Base-by-base conservation (phyloP, 2,797 vertebrate genomes). In the Catostomus latipinnis region DNA sequence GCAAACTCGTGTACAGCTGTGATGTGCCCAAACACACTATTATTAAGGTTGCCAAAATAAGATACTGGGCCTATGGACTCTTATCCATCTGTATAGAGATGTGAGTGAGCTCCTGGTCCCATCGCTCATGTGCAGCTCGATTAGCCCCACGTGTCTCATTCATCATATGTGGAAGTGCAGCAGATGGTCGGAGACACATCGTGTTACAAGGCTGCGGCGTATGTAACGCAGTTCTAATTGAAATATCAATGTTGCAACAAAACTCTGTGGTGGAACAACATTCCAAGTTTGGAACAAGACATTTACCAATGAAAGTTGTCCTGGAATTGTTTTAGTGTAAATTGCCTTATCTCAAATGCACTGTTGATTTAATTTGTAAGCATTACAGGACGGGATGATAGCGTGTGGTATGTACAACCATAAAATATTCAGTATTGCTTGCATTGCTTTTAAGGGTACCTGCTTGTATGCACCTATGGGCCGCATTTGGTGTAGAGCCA, bases 81-180 rank as follows among this genome's bases (percentile, higher is more conserved):
- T 71, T 65, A 14, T 56, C 2, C 86, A 34, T 34, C 34, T 34
- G 34, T 34, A 89, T 90, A 89, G 90, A 89, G 88, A 92, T 81
- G 84, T 90, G 62, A 69, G 65, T 16, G 50, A 76, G 60, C 89
- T 90, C 71, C 43, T 13, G 60, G 84, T 90, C 90, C 90, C 92
- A 93, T 93, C 88, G 90, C 91, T 94, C 91, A 92, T 92, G 90
- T 92, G 91, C 85, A 85, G 91, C 92, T 93, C 91, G 88, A 93
- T 93, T 93, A 93, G 92, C 89, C 92, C 91, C 93, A 91, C 88
- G 92, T 91, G 92, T 88, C 91, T 93, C 91, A 87, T 93, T 92
- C 90, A 87, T 93, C 92, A 93, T 90, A 91, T 90, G 87, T 86
- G 81, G 89, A 93, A 89, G 88, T 89, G 88, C 87, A 93, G 90